phyloP scores from a whole-genome alignment of 1,140 invertebrate genomes.

The Ceratoteleas bidentatus region DNA sequence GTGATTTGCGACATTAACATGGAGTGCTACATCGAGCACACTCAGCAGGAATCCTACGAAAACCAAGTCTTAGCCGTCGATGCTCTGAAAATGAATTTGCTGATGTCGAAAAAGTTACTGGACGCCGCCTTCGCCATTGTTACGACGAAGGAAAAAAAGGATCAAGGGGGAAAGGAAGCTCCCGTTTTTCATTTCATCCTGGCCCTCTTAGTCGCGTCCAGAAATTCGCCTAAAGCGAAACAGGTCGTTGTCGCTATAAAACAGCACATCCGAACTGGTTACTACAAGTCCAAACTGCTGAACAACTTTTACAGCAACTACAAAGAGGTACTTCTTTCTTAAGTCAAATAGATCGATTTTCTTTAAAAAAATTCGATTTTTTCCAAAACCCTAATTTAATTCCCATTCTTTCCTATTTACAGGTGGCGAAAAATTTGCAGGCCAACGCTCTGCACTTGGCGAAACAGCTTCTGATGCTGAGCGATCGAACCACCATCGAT shows the following conservation, averaged over 20 bases:
- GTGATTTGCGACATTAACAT: constrained; percentile 72
- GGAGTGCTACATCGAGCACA: constrained; percentile 69
- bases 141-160: constrained; percentile 63
- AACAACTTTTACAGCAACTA: constrained; percentile 33
- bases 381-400: too few species aligned
- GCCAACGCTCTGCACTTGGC: constrained; percentile 68
- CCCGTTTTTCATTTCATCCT: constrained; percentile 76
- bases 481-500: constrained; percentile 70
- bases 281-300: constrained; percentile 66
- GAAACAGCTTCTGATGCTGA: constrained; percentile 72
- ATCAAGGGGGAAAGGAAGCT: constrained; percentile 12
- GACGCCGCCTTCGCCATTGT: constrained; percentile 68
- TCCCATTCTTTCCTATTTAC: constrained; percentile 10
- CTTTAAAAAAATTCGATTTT: too few species aligned
- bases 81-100: constrained; percentile 71
- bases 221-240: constrained; percentile 69
- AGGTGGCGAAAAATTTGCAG: constrained; percentile 73
- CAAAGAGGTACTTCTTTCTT: constrained; percentile 54
- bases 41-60: constrained; percentile 71
- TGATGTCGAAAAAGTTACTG: constrained; percentile 68
- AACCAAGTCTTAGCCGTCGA: constrained; percentile 72
- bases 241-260: constrained; percentile 68
- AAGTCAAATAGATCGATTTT: too few species aligned
- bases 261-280: constrained; percentile 73
- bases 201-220: constrained; percentile 68